Percentiles rank a stretch among this genome's conserved stretches.
phyloP scores from a whole-genome alignment of 92 coral and sea anemone genomes.

The Phenganax subtilis region DNA sequence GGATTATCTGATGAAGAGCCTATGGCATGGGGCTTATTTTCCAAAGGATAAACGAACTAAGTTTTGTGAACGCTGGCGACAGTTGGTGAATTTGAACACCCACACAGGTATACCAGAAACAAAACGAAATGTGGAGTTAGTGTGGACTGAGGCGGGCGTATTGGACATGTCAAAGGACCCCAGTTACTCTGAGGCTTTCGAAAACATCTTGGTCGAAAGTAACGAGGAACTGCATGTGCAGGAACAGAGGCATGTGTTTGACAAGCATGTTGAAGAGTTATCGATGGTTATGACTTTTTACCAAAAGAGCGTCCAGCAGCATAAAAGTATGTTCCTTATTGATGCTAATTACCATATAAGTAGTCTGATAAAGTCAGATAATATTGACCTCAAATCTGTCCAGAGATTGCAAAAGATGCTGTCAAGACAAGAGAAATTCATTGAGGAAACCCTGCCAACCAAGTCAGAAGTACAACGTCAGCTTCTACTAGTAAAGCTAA shows the following conservation, averaged over 20 bases:
- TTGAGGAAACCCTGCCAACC: slow-evolving; percentile 63
- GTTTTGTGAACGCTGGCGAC: slow-evolving; percentile 98
- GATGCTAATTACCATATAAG: slow-evolving; percentile 83
- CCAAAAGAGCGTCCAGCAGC: slow-evolving; percentile 76
- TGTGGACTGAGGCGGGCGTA: slow-evolving; percentile 99
- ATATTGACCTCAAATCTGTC: slow-evolving; percentile 68
- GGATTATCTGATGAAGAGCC: slow-evolving; percentile 94
- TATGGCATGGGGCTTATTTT: slow-evolving; percentile 99
- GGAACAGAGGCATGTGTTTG: slow-evolving; percentile 73
- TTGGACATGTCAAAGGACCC: slow-evolving; percentile 84
- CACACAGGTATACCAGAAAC: slow-evolving; percentile 95
- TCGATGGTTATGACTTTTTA: slow-evolving; percentile 74
- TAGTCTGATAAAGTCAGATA: slow-evolving; percentile 71
- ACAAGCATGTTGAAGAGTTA: slow-evolving; percentile 78
- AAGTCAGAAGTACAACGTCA: slow-evolving; percentile 77
- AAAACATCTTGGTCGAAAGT: slow-evolving; percentile 64
- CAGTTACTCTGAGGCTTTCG: slow-evolving; percentile 65
- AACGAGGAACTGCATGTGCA: slow-evolving; percentile 63
- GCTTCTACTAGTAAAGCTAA: slow-evolving; percentile 71
- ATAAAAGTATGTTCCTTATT: slow-evolving; percentile 79
- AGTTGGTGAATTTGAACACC: slow-evolving; percentile 85
- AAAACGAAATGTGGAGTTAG: slow-evolving; percentile 74
- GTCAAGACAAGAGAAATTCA: slow-evolving; percentile 67
- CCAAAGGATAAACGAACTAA: slow-evolving; percentile 92
- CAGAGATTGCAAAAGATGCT: slow-evolving; percentile 74